These are phyloP conservation scores for Fregata magnificens DNA, from an alignment of 2,113 vertebrate genomes.

Conservation along the genomic window DNA sequence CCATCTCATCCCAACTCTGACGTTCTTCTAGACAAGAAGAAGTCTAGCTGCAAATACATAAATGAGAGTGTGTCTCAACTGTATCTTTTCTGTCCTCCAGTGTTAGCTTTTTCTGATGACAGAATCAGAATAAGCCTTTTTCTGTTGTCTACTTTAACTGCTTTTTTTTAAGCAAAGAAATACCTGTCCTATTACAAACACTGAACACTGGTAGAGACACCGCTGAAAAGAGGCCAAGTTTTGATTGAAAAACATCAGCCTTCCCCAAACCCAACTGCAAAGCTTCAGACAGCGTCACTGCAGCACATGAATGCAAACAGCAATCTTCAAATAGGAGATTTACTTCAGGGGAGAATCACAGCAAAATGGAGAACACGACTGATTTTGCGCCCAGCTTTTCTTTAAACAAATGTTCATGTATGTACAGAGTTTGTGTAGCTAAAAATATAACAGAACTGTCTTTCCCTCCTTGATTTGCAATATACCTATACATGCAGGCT, in stretches of 20 bases:
- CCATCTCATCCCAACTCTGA: background rate
- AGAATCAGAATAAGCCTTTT: background rate
- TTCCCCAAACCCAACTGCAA: background rate
- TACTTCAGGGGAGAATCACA: background rate
- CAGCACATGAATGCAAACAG: background rate
- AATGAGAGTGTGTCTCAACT: background rate
- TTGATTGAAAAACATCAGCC: background rate
- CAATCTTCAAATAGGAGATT: background rate
- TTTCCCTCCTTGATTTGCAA: background rate
- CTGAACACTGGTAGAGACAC: background rate
- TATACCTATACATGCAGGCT: background rate
- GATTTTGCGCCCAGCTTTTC: background rate
- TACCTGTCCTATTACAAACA: background rate
- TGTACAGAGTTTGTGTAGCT: background rate
- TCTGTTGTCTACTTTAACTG: background rate
- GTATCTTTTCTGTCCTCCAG: background rate
- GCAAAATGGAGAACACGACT: fast-evolving
- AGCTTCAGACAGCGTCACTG: background rate
- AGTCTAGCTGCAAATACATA: background rate
- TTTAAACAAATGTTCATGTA: background rate
- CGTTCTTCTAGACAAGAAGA: too few species aligned
- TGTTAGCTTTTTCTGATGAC: background rate
- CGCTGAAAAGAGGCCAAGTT: background rate
- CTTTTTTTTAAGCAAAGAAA: background rate
- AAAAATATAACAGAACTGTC: background rate